These are phyloP conservation scores for Saguinus midas DNA, from an alignment of 2,113 vertebrate genomes.

Conservation along the genomic window DNA sequence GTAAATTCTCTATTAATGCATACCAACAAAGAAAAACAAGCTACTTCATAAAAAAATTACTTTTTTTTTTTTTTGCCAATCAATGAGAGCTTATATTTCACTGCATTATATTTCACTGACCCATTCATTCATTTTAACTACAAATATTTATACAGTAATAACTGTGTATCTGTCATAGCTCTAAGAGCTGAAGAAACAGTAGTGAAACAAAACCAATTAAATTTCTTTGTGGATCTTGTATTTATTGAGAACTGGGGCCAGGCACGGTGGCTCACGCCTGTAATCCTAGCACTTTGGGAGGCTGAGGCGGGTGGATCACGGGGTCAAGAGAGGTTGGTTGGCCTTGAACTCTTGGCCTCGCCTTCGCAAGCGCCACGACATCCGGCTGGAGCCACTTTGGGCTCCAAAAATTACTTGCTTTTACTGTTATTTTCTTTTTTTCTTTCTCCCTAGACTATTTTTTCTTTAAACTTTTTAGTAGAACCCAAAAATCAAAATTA, in stretches of 20 bases:
- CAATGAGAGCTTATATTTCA: no score
- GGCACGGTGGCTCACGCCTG: no score
- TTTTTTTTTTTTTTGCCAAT: no score
- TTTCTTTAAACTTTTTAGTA: background rate
- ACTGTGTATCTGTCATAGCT: background rate
- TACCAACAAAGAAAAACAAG: background rate
- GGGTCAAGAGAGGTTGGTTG: no score
- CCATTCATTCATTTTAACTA: background rate
- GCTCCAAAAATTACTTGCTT: no score
- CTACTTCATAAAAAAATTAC: background rate
- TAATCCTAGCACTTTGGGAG: no score
- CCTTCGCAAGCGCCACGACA: no score
- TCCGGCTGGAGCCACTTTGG: no score
- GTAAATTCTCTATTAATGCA: background rate
- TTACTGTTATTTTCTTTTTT: background rate
- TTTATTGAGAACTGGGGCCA: background rate
- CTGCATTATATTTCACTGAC: background rate
- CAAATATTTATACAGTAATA: background rate
- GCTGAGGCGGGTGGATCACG: no score
- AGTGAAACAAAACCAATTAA: background rate
- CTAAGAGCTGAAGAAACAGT: background rate
- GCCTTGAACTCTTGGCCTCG: no score
- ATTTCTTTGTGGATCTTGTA: background rate
- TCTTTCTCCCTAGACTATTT: background rate
- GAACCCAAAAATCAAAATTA: constrained; percentile 1